A percentile compares a stretch with the other conserved stretches of the same genome.
Conservation (phyloP, 1,140 invertebrate genomes). For the Polypedilum vanderplanki region DNA sequence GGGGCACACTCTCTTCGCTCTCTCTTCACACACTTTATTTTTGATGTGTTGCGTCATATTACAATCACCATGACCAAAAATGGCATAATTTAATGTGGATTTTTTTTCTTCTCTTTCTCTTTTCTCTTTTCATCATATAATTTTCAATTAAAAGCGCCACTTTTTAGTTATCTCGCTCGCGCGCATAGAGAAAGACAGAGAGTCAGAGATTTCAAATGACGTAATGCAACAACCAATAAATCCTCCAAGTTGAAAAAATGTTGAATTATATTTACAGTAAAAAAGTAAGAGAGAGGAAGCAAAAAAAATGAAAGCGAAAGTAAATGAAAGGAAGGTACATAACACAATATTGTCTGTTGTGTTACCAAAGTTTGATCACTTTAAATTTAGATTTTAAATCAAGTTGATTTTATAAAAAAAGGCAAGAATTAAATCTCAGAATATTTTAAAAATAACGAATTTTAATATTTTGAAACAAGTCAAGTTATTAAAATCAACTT, state of each 20-base stretch:
- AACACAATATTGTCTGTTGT: slow-evolving; percentile 21
- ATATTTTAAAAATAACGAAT: too few species aligned
- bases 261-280: not conserved
- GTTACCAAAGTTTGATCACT: too few species aligned
- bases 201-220: not conserved
- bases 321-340: slow-evolving; percentile 3
- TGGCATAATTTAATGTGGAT: slow-evolving; percentile 16
- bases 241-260: not conserved
- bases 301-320: slow-evolving; percentile 26
- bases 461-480: too few species aligned
- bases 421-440: too few species aligned
- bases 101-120: slow-evolving; percentile 1
- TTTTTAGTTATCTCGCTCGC: too few species aligned
- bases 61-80: not conserved
- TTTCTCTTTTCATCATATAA: not conserved
- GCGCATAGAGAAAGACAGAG: not conserved
- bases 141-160: not conserved
- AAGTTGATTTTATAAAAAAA: too few species aligned
- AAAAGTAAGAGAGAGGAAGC: not conserved
- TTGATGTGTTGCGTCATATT: slow-evolving; percentile 31
- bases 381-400: too few species aligned
- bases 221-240: not conserved
- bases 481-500: too few species aligned
- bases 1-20: slow-evolving; percentile 27
- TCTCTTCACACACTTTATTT: not conserved